Conservation (phyloP, 1,140 invertebrate species). For the Bombus ignitus region DNA sequence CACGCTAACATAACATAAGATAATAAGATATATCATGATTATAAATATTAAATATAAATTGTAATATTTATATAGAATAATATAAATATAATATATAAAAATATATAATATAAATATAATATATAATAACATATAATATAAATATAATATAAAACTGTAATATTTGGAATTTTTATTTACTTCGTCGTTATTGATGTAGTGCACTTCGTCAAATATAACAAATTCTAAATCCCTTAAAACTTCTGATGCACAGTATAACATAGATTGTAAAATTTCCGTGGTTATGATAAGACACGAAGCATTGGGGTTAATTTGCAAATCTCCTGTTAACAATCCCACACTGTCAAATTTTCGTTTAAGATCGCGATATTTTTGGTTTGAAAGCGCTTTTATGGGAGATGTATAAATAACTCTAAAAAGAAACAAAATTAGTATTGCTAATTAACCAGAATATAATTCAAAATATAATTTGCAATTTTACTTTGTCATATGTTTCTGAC, state of each 20-base stretch:
- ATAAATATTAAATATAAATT: too few relatives aligned
- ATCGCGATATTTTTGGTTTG: constrained; percentile 99
- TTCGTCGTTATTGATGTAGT: constrained; percentile 99
- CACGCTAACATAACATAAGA: constrained; percentile 85
- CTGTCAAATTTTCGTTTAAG: constrained; percentile 96
- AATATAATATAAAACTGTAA: neutral
- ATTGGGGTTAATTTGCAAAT: constrained; percentile 96
- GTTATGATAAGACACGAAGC: constrained; percentile 99
- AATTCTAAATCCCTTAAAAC: constrained; percentile 98
- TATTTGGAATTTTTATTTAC: constrained; percentile 80
- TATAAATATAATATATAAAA: too few relatives aligned
- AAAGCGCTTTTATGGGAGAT: constrained; percentile 99
- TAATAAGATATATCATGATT: neutral
- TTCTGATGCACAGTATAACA: constrained; percentile 98
- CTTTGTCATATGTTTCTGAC: constrained; percentile 95
- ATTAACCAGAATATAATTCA: neutral
- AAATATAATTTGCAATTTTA: constrained; percentile 69
- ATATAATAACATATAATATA: too few relatives aligned
- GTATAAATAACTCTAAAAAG: constrained; percentile 96
- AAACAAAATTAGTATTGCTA: constrained; percentile 44
- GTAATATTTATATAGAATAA: too few relatives aligned
- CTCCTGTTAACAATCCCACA: constrained; percentile 97
- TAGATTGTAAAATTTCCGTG: constrained; percentile 98
- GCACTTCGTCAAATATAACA: constrained; percentile 99
- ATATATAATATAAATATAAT: neutral